These are phyloP conservation scores for Brachycybe producta DNA, from an alignment of 2,888 invertebrate genomes.

Conservation along the genomic window DNA sequence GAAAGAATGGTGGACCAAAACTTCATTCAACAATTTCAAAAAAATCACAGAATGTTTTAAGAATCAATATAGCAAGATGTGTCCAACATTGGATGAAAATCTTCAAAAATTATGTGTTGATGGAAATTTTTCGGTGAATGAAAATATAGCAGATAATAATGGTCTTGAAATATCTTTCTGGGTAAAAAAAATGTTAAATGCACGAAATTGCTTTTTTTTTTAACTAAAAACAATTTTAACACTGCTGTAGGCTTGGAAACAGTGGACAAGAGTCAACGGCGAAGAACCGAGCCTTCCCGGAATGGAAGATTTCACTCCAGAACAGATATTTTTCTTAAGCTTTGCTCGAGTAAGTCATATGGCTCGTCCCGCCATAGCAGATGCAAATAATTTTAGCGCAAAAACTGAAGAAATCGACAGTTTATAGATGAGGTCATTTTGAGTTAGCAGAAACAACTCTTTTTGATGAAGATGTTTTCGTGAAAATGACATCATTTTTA, in stretches of 20 bases:
- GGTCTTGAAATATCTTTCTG: neutral
- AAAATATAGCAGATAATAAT: neutral
- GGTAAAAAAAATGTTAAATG: no score
- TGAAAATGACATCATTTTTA: no score
- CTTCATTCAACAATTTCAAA: neutral
- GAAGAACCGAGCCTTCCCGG: neutral
- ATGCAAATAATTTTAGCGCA: neutral
- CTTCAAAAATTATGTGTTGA: no score
- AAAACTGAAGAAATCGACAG: neutral
- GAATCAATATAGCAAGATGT: neutral
- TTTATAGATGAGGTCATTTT: neutral
- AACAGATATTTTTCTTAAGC: neutral
- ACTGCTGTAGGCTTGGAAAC: no score
- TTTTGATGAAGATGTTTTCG: no score
- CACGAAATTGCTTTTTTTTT: no score
- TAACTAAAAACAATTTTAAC: no score
- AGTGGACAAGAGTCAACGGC: neutral
- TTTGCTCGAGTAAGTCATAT: no score
- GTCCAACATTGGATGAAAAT: neutral
- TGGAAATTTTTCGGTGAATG: no score
- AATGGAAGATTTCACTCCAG: conserved; percentile 2
- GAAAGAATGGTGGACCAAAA: neutral
- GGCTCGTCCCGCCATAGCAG: no score
- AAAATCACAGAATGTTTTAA: neutral
- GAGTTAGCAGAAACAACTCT: no score